Conservation (phyloP, 1,140 invertebrate genomes). For the Pseudomyrmex flavicornis region DNA sequence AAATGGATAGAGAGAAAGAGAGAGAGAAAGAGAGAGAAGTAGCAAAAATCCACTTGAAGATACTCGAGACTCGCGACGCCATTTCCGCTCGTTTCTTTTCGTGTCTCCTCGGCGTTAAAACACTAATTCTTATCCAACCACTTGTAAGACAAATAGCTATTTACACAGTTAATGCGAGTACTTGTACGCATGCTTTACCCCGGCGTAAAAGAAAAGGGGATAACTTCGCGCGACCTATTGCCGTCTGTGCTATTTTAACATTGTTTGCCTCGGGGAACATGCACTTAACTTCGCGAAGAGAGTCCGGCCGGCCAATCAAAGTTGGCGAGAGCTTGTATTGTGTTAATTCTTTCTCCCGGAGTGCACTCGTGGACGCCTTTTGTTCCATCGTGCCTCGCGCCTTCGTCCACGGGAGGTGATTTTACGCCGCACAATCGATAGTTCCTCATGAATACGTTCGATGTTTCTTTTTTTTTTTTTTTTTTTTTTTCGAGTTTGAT, state of each 20-base stretch:
- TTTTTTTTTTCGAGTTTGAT: constrained; percentile 31
- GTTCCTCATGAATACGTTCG: constrained; percentile 16
- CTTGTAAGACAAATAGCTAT: constrained; percentile 77
- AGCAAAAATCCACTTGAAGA: constrained; percentile 66
- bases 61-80: constrained; percentile 58
- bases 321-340: constrained; percentile 55
- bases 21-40: constrained; percentile 37
- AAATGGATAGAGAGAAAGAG: constrained; percentile 16
- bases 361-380: constrained; percentile 30
- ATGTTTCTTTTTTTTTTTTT: constrained; percentile 37
- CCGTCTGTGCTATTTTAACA: constrained; percentile 72
- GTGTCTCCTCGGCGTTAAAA: constrained; percentile 69
- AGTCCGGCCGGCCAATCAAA: constrained; percentile 58
- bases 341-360: constrained; percentile 57
- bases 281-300: constrained; percentile 58
- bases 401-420: constrained; percentile 53
- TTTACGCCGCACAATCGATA: constrained; percentile 42
- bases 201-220: constrained; percentile 35
- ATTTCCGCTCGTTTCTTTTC: constrained; percentile 66
- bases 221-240: constrained; percentile 68
- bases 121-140: constrained; percentile 78
- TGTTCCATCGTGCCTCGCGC: constrained; percentile 54
- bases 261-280: constrained; percentile 72
- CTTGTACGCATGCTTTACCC: constrained; percentile 70
- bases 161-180: constrained; percentile 82